Conservation (phyloP, 2,113 vertebrate species). For the Hiodon tergisus region DNA sequence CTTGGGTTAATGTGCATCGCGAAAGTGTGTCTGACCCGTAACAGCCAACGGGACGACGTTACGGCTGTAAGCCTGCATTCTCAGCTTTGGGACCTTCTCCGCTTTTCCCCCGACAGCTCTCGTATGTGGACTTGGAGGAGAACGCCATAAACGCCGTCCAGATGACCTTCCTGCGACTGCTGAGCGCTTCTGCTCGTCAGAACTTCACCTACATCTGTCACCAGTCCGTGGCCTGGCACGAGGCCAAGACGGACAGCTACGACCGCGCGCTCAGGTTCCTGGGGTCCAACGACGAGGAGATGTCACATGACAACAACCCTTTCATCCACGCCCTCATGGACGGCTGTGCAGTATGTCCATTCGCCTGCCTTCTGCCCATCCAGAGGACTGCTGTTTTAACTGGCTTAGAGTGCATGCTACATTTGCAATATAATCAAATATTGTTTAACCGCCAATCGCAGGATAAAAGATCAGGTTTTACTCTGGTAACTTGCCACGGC, state of each 20-base stretch:
- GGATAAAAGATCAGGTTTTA: no score
- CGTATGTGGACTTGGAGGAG: conserved; percentile 80
- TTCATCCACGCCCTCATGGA: conserved; percentile 86
- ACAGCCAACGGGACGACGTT: no score
- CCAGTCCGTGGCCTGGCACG: conserved; percentile 90
- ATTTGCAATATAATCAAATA: no score
- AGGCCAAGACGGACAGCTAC: conserved; percentile 74
- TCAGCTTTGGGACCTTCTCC: background rate
- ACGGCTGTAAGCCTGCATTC: background rate
- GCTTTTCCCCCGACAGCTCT: conserved; percentile 62
- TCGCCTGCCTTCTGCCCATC: no score
- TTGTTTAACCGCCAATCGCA: no score
- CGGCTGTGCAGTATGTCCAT: conserved; percentile 79
- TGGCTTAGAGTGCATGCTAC: no score
- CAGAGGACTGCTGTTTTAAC: no score
- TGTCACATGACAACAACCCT: conserved; percentile 92
- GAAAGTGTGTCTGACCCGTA: no score
- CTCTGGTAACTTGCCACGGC: no score
- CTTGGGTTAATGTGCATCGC: no score
- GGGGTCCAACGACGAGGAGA: conserved; percentile 94
- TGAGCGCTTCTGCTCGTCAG: conserved; percentile 88
- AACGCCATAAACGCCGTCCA: conserved; percentile 84
- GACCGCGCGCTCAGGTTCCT: conserved; percentile 91
- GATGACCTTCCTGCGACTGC: conserved; percentile 96
- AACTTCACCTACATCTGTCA: conserved; percentile 97